Evolutionary conservation across 2,113 vertebrate genomes (phyloP).

Genomic region (Nothobranchius furzeri): DNA sequence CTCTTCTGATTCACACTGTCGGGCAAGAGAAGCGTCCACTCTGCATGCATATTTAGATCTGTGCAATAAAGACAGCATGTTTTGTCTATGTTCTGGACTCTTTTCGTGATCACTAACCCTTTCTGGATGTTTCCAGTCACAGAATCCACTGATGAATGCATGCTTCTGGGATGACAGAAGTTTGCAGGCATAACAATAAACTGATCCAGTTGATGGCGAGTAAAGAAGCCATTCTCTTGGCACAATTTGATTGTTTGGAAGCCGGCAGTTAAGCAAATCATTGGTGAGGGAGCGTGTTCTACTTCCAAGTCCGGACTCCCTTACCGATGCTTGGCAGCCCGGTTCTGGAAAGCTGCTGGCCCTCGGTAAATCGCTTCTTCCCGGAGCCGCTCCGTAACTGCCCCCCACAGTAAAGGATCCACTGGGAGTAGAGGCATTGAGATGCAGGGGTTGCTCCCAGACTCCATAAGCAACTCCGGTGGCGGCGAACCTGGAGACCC

Average conservation of each 20-base stretch:
- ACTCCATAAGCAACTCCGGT: too few relatives aligned
- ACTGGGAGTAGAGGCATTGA: too few relatives aligned
- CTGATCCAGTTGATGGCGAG: conserved; percentile 3
- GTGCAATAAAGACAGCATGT: neutral
- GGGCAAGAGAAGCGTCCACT: neutral
- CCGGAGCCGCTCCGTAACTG: too few relatives aligned
- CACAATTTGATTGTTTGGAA: conserved; percentile 6
- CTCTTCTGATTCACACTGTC: neutral
- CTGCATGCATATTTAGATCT: conserved; percentile 1
- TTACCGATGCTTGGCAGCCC: neutral
- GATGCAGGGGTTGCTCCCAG: too few relatives aligned
- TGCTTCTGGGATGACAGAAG: conserved; percentile 1
- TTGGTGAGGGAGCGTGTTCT: neutral
- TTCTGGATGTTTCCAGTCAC: conserved; percentile 8
- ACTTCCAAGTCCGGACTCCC: neutral
- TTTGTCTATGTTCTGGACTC: conserved; percentile 10
- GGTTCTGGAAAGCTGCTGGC: conserved; percentile 4
- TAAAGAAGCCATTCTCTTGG: conserved; percentile 3
- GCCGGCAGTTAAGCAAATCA: neutral
- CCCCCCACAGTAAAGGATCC: too few relatives aligned
- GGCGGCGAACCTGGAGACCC: too few relatives aligned
- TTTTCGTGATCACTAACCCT: neutral
- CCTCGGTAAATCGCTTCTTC: neutral
- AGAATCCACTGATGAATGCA: conserved; percentile 8
- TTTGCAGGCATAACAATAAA: conserved; percentile 10